Conservation (phyloP, 2,888 invertebrate genomes). For the Rhaphigaster nebulosa region DNA sequence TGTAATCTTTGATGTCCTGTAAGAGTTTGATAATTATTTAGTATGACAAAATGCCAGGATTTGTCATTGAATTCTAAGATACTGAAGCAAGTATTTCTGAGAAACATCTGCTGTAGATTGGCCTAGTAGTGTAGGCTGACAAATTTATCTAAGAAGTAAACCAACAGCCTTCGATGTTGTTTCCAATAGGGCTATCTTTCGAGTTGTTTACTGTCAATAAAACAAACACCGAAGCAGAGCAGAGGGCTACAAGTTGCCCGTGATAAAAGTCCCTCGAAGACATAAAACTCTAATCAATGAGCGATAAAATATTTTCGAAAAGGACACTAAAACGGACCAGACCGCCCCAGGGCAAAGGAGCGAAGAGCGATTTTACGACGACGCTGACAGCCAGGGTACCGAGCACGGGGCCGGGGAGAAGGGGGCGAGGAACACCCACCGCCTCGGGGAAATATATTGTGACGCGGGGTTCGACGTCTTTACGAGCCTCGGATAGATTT, state of each 20-base stretch:
- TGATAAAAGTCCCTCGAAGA: background rate
- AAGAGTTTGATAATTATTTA: no score
- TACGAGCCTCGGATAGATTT: background rate
- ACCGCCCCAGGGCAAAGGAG: background rate
- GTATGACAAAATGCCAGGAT: no score
- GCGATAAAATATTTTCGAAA: background rate
- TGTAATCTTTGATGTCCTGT: no score
- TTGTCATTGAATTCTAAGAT: no score
- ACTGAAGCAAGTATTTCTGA: no score
- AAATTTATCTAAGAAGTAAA: background rate
- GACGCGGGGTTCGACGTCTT: background rate
- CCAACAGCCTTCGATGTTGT: background rate
- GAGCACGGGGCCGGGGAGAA: no score
- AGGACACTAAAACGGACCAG: background rate
- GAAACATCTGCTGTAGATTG: no score
- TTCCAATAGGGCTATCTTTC: background rate
- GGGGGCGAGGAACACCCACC: background rate
- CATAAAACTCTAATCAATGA: conserved; percentile 15
- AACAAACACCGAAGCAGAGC: background rate
- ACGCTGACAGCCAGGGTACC: background rate
- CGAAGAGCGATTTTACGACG: background rate
- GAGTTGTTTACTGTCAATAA: conserved; percentile 20
- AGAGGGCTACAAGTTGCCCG: background rate
- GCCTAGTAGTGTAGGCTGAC: background rate
- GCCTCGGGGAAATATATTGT: background rate